Evolutionary conservation across 2,888 invertebrate species (phyloP).

Genomic region (Bombylius major): DNA sequence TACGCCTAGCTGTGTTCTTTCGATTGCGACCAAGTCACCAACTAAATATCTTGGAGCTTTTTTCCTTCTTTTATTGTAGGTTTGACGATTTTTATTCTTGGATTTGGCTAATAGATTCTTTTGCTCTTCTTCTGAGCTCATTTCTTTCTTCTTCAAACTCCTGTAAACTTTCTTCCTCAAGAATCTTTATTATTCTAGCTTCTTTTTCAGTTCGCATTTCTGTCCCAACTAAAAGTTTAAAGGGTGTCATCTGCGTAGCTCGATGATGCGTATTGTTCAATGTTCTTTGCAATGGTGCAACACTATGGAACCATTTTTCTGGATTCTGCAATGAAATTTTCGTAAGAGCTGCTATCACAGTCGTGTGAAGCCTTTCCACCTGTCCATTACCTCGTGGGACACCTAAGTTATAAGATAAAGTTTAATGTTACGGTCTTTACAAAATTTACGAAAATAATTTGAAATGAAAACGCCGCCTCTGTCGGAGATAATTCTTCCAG

Average conservation of each 20-base stretch:
- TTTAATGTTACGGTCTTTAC: conserved; percentile 7
- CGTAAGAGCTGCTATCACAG: conserved; percentile 9
- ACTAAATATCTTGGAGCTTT: no score
- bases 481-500: conserved; percentile 7
- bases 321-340: conserved; percentile 9
- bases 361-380: conserved; percentile 10
- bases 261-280: conserved; percentile 17
- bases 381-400: conserved; percentile 12
- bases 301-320: conserved; percentile 21
- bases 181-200: not conserved
- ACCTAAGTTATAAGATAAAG: conserved; percentile 8
- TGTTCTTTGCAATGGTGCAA: conserved; percentile 15
- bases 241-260: conserved; percentile 14
- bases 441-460: conserved; percentile 9
- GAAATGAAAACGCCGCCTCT: conserved; percentile 12
- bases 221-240: conserved; percentile 12
- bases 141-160: no score
- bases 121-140: no score
- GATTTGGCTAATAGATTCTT: no score
- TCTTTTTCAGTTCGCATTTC: conserved; percentile 18
- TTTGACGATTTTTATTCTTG: no score
- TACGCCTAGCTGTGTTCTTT: no score
- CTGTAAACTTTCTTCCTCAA: not conserved
- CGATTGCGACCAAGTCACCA: no score
- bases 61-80: no score